Conservation (phyloP, 2,113 vertebrate species). For the Pomatostomus ruficeps region DNA sequence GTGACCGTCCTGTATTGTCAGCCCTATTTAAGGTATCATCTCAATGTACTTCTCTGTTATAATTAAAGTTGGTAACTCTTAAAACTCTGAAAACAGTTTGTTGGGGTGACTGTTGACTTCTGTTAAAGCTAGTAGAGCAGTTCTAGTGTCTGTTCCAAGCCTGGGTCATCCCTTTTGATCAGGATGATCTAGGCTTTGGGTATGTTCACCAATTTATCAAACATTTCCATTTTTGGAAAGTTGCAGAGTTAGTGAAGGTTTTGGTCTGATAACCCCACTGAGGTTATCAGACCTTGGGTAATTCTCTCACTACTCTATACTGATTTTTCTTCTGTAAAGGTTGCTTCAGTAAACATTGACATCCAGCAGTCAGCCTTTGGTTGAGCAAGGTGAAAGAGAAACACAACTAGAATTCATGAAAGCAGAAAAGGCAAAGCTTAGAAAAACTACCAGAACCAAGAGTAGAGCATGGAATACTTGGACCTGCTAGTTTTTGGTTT, state of each 20-base stretch:
- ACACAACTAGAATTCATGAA: not conserved
- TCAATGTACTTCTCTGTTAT: not conserved
- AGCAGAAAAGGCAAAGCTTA: not conserved
- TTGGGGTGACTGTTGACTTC: not conserved
- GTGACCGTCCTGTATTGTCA: not conserved
- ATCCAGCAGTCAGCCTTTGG: not conserved
- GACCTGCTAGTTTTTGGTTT: not conserved
- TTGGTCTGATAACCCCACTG: not conserved
- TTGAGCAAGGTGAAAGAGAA: not conserved
- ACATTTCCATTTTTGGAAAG: not conserved
- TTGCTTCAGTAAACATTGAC: not conserved
- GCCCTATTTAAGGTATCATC: not conserved
- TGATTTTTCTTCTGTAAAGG: not conserved
- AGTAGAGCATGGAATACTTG: not conserved
- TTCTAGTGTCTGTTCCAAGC: not conserved
- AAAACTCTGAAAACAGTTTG: not conserved
- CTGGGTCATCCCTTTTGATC: not conserved
- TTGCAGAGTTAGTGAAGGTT: not conserved
- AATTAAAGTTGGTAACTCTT: not conserved
- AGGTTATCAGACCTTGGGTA: not conserved
- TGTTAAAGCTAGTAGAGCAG: not conserved
- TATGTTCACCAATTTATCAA: not conserved
- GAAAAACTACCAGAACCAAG: not conserved
- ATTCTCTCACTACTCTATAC: not conserved
- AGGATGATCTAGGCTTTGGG: not conserved